A percentile compares a stretch with the other conserved stretches of the same genome.
Evolutionary conservation across 2,888 invertebrate species (phyloP).

Genomic region (Caenorhabditis drosophilae): DNA sequence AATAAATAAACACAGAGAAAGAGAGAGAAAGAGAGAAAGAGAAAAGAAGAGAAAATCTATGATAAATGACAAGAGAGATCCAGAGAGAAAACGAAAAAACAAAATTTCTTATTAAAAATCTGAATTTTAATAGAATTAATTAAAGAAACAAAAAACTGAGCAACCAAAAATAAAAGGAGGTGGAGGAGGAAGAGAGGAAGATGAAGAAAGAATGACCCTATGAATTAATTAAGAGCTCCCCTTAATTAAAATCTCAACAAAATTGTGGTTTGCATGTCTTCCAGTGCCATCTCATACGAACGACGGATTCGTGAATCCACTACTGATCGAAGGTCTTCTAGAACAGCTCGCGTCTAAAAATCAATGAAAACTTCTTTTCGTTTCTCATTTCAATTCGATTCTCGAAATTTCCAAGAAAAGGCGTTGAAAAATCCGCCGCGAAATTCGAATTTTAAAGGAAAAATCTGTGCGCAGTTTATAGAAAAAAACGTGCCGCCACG

Average conservation of each 20-base stretch:
- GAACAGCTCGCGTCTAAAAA: slow-evolving; percentile 18
- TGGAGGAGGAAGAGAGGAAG: no score
- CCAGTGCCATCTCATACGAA: slow-evolving; percentile 23
- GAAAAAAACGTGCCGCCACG: slow-evolving; percentile 9
- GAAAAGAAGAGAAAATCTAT: not conserved
- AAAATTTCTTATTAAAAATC: slow-evolving; percentile 1
- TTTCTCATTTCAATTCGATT: not conserved
- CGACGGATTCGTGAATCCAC: slow-evolving; percentile 27
- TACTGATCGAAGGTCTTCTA: slow-evolving; percentile 9
- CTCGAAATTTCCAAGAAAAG: no score
- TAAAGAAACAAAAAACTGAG: not conserved
- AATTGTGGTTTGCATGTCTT: slow-evolving; percentile 36
- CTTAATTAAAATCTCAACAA: slow-evolving; percentile 18
- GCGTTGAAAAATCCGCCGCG: no score
- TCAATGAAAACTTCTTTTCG: no score
- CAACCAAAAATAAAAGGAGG: no score
- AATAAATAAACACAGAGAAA: not conserved
- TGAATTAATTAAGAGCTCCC: no score
- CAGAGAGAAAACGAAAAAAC: not conserved
- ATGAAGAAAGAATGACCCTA: no score
- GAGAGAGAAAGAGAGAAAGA: not conserved
- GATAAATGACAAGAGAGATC: slow-evolving; percentile 8
- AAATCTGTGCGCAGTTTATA: not conserved
- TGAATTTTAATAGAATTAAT: not conserved
- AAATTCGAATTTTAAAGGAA: not conserved